Conservation (phyloP, 2,113 vertebrate genomes). For the Microcebus murinus region DNA sequence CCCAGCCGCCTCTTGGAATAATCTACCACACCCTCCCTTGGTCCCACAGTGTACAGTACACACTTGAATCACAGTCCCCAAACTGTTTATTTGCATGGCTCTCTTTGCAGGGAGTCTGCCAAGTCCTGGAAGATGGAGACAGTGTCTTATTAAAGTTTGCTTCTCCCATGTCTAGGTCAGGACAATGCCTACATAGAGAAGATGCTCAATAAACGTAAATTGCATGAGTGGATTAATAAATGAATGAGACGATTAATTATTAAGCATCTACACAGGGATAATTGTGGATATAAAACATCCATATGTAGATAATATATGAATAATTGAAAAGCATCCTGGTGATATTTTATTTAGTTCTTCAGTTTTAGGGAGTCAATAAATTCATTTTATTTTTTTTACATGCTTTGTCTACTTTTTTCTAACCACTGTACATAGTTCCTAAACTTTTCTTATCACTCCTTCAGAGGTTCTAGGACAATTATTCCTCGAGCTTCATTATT, state of each 20-base stretch:
- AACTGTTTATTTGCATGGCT: not conserved
- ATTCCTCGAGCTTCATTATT: not conserved
- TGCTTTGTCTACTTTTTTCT: not conserved
- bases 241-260: not conserved
- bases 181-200: not conserved
- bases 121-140: not conserved
- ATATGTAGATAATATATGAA: not conserved
- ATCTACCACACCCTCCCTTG: not conserved
- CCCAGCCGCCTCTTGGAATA: not conserved
- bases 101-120: not conserved
- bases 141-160: not conserved
- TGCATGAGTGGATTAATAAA: not conserved
- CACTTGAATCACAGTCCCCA: not conserved
- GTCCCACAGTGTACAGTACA: too few relatives aligned
- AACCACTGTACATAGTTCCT: not conserved
- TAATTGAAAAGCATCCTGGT: not conserved
- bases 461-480: not conserved
- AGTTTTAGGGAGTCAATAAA: not conserved
- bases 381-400: not conserved
- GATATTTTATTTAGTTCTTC: not conserved
- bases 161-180: not conserved
- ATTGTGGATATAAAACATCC: not conserved
- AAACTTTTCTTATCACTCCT: not conserved
- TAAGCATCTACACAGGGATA: not conserved
- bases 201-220: not conserved